Percentiles rank a stretch among this genome's conserved stretches.
These are phyloP conservation scores for Microplitis demolitor DNA, from an alignment of 1,140 invertebrate species.

Conservation along the genomic window DNA sequence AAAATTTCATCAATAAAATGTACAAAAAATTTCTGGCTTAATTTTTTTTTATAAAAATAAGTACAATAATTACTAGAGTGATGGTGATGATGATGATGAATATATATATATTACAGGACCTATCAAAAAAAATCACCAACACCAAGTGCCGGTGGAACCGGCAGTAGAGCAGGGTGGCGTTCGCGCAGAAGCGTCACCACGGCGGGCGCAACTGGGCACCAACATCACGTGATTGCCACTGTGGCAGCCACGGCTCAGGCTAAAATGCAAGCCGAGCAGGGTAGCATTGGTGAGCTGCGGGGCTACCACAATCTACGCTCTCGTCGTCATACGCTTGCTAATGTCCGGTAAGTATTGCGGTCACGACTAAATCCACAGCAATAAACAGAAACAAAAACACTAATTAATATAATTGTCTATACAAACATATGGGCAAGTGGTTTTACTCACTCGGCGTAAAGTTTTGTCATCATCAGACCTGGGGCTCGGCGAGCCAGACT, in stretches of 20 bases:
- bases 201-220: slow-evolving; percentile 52
- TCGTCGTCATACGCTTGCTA: slow-evolving; percentile 81
- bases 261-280: slow-evolving; percentile 87
- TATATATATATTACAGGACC: slow-evolving; percentile 40
- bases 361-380: neutral
- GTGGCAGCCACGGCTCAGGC: slow-evolving; percentile 57
- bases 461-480: too few relatives aligned
- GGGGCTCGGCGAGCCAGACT: too few relatives aligned
- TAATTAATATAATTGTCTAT: too few relatives aligned
- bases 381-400: too few relatives aligned
- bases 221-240: slow-evolving; percentile 58
- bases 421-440: too few relatives aligned
- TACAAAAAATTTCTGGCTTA: too few relatives aligned
- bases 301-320: slow-evolving; percentile 85
- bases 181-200: slow-evolving; percentile 60
- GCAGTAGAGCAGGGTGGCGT: slow-evolving; percentile 56
- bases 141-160: slow-evolving; percentile 48
- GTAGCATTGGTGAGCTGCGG: slow-evolving; percentile 83
- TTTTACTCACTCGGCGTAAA: too few relatives aligned
- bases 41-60: neutral
- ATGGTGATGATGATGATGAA: neutral
- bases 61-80: neutral
- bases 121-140: slow-evolving; percentile 60
- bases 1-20: too few relatives aligned
- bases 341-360: slow-evolving; percentile 77